Percentiles rank a stretch among this genome's conserved stretches.
phyloP scores from a whole-genome alignment of 2,888 invertebrate species.

The Crepidodera aurea region DNA sequence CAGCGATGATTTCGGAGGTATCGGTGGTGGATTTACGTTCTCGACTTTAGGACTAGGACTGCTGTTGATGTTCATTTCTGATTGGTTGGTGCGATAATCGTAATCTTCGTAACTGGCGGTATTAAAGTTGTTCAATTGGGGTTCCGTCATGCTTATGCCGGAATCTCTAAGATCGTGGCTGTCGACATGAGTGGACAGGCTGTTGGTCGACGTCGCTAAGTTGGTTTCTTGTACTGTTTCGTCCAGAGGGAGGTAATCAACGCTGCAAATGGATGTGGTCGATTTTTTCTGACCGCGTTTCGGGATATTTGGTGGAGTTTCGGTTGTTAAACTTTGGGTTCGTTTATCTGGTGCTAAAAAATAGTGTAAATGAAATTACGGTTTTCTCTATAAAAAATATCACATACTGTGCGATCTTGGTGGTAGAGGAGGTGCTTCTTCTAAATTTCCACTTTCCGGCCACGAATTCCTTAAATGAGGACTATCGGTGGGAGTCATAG shows the following conservation, averaged over 20 bases:
- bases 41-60: constrained; percentile 53
- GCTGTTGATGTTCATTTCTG: constrained; percentile 58
- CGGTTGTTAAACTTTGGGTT: constrained; percentile 58
- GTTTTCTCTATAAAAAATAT: background rate
- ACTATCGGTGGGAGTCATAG: constrained; percentile 64
- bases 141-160: constrained; percentile 62
- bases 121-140: constrained; percentile 59
- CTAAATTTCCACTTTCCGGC: constrained; percentile 64
- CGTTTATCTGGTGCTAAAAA: constrained; percentile 66
- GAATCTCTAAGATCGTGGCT: constrained; percentile 66
- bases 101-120: constrained; percentile 60
- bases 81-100: constrained; percentile 55
- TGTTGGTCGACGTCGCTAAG: constrained; percentile 52
- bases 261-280: constrained; percentile 62
- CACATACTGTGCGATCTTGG: constrained; percentile 77
- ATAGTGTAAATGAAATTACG: too few species aligned
- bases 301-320: constrained; percentile 60
- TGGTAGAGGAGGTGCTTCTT: constrained; percentile 81
- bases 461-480: constrained; percentile 66
- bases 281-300: constrained; percentile 61
- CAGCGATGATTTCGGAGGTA: constrained; percentile 54
- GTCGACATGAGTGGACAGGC: constrained; percentile 47
- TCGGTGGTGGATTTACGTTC: constrained; percentile 57
- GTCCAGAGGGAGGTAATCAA: constrained; percentile 63
- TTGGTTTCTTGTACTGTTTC: constrained; percentile 52